Evolutionary conservation across 1,140 invertebrate genomes (phyloP).

Genomic region (Brachionus plicatilis): DNA sequence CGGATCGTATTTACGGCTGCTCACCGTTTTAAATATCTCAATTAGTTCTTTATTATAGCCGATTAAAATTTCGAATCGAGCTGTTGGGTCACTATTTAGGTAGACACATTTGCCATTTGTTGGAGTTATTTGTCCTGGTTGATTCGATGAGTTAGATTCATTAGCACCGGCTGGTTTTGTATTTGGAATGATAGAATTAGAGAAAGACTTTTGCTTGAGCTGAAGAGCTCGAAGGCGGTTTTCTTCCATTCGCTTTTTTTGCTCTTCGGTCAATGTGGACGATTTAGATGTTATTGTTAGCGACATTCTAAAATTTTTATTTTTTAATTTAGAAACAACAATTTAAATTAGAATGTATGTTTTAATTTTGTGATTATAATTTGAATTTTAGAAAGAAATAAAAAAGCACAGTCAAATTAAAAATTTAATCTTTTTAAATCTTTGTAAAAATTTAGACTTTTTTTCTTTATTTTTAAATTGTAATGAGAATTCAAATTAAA

Average conservation of each 20-base stretch:
- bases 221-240: constrained; percentile 30
- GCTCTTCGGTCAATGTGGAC: not conserved
- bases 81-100: not conserved
- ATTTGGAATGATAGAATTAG: not conserved
- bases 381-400: not conserved
- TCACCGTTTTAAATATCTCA: constrained; percentile 18
- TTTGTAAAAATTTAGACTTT: too few relatives aligned
- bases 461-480: too few relatives aligned
- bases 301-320: not conserved
- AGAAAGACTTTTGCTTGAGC: not conserved
- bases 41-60: constrained; percentile 35
- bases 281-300: constrained; percentile 15
- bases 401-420: not conserved
- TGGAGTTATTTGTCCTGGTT: not conserved
- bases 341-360: not conserved
- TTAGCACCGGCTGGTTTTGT: not conserved
- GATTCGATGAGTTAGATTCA: not conserved
- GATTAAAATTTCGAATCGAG: constrained; percentile 12
- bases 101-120: constrained; percentile 24
- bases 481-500: too few relatives aligned
- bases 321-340: not conserved
- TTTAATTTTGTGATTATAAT: too few relatives aligned
- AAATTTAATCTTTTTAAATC: too few relatives aligned
- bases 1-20: constrained; percentile 23
- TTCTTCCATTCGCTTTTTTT: constrained; percentile 37